Percentiles rank a stretch among this genome's conserved stretches.
Evolutionary conservation across 2,113 vertebrate genomes (phyloP).

Genomic region (Ellobius talpinus): DNA sequence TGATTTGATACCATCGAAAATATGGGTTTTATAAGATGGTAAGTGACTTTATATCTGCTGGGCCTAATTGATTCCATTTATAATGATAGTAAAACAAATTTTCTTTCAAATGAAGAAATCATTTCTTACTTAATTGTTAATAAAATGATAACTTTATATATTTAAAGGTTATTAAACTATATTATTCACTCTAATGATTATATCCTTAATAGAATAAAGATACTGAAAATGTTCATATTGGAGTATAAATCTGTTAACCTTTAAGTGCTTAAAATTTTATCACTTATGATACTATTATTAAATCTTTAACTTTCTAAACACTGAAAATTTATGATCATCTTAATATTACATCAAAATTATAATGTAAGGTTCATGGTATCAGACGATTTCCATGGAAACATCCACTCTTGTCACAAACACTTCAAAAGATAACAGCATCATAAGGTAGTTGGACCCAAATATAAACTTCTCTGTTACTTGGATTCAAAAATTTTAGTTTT

Average conservation of each 20-base stretch:
- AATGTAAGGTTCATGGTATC: constrained; percentile 53
- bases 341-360: constrained; percentile 67
- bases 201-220: constrained; percentile 61
- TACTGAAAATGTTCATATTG: constrained; percentile 28
- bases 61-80: constrained; percentile 72
- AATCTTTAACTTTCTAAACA: constrained; percentile 69
- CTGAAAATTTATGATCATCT: constrained; percentile 47
- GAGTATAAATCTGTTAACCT: constrained; percentile 64
- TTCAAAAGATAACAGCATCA: constrained; percentile 48
- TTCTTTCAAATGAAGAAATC: constrained; percentile 38
- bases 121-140: constrained; percentile 73
- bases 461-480: constrained; percentile 61
- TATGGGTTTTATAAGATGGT: constrained; percentile 60
- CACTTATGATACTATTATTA: constrained; percentile 58
- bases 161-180: constrained; percentile 63
- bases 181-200: constrained; percentile 60
- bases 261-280: constrained; percentile 67
- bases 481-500: constrained; percentile 15
- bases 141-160: constrained; percentile 69
- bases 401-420: constrained; percentile 66
- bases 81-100: constrained; percentile 68
- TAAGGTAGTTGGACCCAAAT: constrained; percentile 29
- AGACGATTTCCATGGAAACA: constrained; percentile 75
- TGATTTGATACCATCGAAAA: constrained; percentile 43
- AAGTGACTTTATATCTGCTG: constrained; percentile 57